These are phyloP conservation scores for Chlorocebus sabaeus DNA, from an alignment of 2,113 vertebrate species.

Conservation along the genomic window DNA sequence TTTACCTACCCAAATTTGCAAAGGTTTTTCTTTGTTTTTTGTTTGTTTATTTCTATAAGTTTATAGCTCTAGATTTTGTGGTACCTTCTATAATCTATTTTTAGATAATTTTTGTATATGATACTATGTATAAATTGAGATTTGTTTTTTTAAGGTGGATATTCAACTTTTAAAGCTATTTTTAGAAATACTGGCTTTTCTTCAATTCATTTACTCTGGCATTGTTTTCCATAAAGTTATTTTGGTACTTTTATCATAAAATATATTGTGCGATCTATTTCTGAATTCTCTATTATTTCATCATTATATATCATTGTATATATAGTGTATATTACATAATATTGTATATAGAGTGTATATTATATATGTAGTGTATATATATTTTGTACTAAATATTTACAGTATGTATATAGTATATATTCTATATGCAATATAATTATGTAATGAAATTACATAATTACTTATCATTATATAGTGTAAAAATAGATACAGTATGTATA, in stretches of 20 bases:
- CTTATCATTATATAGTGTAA: too few relatives aligned
- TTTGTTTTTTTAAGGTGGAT: not conserved
- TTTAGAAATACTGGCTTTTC: not conserved
- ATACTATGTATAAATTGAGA: not conserved
- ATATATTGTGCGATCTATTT: not conserved
- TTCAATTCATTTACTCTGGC: not conserved
- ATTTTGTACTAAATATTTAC: too few relatives aligned
- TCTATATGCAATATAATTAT: too few relatives aligned
- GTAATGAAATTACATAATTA: too few relatives aligned
- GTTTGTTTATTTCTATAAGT: not conserved
- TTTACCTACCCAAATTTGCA: not conserved
- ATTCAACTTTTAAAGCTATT: not conserved
- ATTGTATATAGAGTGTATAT: too few relatives aligned
- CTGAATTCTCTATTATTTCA: not conserved
- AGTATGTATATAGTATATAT: too few relatives aligned
- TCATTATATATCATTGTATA: not conserved
- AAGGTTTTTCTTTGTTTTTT: not conserved
- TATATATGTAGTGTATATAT: too few relatives aligned
- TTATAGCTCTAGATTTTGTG: not conserved
- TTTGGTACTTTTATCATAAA: not conserved
- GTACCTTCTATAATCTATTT: not conserved
- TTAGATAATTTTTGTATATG: not conserved
- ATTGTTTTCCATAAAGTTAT: not conserved
- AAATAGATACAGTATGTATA: too few relatives aligned
- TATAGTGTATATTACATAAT: too few relatives aligned